These are phyloP conservation scores for Metellina segmentata DNA, from an alignment of 2,888 invertebrate genomes.

Conservation along the genomic window DNA sequence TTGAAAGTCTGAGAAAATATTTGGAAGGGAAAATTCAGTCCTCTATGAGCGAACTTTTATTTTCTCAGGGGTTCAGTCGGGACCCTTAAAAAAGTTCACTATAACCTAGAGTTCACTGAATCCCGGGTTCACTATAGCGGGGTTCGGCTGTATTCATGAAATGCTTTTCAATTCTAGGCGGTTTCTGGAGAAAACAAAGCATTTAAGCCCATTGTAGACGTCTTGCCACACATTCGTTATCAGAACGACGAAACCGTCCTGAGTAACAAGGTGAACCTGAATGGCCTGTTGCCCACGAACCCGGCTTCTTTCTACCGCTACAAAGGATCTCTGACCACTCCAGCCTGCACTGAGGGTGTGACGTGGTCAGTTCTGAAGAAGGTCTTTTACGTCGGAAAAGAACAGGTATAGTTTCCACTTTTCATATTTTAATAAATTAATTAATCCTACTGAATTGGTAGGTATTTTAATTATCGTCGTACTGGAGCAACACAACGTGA, in stretches of 20 bases:
- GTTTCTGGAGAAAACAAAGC: not conserved
- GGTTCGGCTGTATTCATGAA: too few species aligned
- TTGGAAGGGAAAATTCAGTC: too few species aligned
- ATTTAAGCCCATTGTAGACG: constrained; percentile 1
- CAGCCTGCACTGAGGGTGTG: constrained; percentile 30
- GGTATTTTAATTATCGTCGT: too few species aligned
- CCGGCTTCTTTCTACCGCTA: constrained; percentile 27
- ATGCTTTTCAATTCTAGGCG: not conserved
- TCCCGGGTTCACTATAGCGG: too few species aligned
- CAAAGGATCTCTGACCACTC: constrained; percentile 39
- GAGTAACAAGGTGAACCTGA: not conserved
- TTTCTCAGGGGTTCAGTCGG: too few species aligned
- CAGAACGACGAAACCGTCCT: not conserved
- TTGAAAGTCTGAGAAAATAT: too few species aligned
- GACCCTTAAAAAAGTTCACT: too few species aligned
- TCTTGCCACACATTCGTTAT: constrained; percentile 8
- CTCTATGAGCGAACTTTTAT: too few species aligned
- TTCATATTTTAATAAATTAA: too few species aligned
- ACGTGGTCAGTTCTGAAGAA: constrained; percentile 24
- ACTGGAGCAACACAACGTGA: too few species aligned
- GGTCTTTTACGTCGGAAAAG: not conserved
- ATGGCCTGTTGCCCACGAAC: constrained; percentile 10
- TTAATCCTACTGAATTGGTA: too few species aligned
- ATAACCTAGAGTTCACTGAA: too few species aligned
- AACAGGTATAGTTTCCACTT: not conserved